These are phyloP conservation scores for Triops cancriformis DNA, from an alignment of 1,140 invertebrate species.

Conservation along the genomic window DNA sequence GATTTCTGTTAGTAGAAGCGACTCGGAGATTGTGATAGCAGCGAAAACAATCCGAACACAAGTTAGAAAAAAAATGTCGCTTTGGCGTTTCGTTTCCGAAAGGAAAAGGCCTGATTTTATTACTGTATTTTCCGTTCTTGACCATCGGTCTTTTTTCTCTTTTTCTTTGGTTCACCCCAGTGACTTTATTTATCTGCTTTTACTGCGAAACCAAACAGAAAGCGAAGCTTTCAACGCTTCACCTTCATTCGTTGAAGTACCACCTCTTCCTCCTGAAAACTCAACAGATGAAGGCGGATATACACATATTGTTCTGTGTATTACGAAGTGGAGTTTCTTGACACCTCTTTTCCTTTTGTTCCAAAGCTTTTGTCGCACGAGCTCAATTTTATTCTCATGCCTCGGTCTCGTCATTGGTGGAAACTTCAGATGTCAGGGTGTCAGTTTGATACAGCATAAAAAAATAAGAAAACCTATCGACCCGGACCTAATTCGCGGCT, in stretches of 20 bases:
- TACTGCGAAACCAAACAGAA: neutral
- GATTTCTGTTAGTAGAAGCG: neutral
- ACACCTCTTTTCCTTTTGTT: neutral
- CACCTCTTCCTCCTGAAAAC: neutral
- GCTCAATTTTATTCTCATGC: neutral
- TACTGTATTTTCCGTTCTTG: no score
- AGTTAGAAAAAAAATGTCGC: no score
- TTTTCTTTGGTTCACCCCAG: neutral
- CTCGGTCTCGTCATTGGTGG: neutral
- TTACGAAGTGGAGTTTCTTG: neutral
- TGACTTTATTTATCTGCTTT: neutral
- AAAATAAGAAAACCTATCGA: neutral
- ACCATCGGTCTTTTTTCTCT: neutral
- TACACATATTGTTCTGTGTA: neutral
- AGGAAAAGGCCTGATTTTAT: no score
- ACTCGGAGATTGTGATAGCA: neutral
- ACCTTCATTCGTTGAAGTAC: neutral
- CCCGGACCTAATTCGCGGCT: neutral
- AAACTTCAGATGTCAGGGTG: neutral
- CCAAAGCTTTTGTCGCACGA: neutral
- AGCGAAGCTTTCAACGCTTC: neutral
- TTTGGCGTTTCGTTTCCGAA: no score
- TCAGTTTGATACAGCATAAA: neutral
- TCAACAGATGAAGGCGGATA: neutral
- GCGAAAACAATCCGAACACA: neutral